Evolutionary conservation across 1,140 invertebrate species (phyloP).

Genomic region (Drosophila sp.): DNA sequence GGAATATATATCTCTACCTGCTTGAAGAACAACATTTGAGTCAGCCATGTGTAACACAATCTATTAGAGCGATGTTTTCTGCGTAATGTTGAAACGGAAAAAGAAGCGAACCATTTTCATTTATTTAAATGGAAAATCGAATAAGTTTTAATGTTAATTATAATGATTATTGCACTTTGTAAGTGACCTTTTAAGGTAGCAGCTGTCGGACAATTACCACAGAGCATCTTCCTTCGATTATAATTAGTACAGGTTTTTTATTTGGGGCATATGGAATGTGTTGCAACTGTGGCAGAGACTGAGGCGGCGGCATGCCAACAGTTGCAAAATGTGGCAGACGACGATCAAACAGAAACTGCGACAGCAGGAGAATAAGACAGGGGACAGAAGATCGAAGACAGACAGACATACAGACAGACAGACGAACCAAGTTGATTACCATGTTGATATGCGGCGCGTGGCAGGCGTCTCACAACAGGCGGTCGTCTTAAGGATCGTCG

Average conservation of each 20-base stretch:
- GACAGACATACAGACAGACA: conserved; percentile 8
- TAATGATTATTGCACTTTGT: conserved; percentile 65
- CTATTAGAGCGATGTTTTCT: conserved; percentile 9
- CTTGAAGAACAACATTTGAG: neutral
- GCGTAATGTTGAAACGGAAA: neutral
- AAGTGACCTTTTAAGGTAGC: conserved; percentile 7
- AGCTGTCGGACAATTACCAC: conserved; percentile 38
- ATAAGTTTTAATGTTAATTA: conserved; percentile 35
- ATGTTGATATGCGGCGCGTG: conserved; percentile 82
- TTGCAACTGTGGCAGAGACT: neutral
- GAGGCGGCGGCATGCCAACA: conserved; percentile 62
- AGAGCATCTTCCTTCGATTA: conserved; percentile 51
- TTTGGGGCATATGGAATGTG: conserved; percentile 33
- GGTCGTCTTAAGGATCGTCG: conserved; percentile 43
- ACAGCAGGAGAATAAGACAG: conserved; percentile 50
- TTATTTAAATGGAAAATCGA: conserved; percentile 11
- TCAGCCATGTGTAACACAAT: conserved; percentile 11
- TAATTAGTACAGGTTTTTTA: conserved; percentile 61
- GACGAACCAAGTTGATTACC: conserved; percentile 63
- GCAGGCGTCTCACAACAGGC: conserved; percentile 51
- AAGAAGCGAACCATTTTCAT: neutral
- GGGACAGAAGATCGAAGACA: neutral
- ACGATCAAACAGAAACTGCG: conserved; percentile 42
- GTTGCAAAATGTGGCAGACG: conserved; percentile 52
- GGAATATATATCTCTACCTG: conserved; percentile 13